Evolutionary conservation across 2,888 invertebrate species (phyloP), one percentile per base, ranked within the genome.

Genomic region (Blastobasis lacticolella): DNA sequence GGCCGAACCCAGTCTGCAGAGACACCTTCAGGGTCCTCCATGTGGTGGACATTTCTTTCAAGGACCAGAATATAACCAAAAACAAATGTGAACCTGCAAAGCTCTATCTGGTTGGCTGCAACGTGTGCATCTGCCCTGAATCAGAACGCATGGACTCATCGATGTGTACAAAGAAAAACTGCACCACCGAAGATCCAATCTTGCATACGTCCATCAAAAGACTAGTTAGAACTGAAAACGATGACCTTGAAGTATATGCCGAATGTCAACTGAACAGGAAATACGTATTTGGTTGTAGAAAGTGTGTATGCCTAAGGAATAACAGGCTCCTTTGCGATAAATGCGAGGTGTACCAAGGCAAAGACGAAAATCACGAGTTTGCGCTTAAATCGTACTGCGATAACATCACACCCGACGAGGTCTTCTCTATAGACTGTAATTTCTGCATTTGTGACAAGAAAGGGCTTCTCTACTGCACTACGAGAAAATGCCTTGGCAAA

Each of bases 211-310:
- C 55, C 1, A 45, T 51, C 36, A 50, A 56, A 6, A 51, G 50
- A 10, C 49, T 57, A 6, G 23, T 55, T 7, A 48, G 51, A 45
- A 38, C 40, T 7, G 46, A 49, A 3, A 62, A 59, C 2, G 50
- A 54, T 6, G 6, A 53, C 0, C 36, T 57, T 8, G 83, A 81
- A 56, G 55, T 82, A 0, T 86, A 83, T 46, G 79, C 79, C 0
- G 57, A 66, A 8, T 90, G 90, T 52, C 61, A 69, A 10, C 66
- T 75, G 0, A 72, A 78, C 45, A 71, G 71, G 8, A 69, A 69
- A 55, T 90, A 90, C 58, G 74, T 72, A 54, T 57, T 89, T 7
- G 90, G 89, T 37, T 90, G 90, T 62, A 89, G 87, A 66, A 78
- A 71, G 1, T 91, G 91, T 59, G 66, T 69, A 8, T 91, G 91